Conservation (phyloP, 2,797 vertebrate genomes). For the Geotrypetes seraphini region DNA sequence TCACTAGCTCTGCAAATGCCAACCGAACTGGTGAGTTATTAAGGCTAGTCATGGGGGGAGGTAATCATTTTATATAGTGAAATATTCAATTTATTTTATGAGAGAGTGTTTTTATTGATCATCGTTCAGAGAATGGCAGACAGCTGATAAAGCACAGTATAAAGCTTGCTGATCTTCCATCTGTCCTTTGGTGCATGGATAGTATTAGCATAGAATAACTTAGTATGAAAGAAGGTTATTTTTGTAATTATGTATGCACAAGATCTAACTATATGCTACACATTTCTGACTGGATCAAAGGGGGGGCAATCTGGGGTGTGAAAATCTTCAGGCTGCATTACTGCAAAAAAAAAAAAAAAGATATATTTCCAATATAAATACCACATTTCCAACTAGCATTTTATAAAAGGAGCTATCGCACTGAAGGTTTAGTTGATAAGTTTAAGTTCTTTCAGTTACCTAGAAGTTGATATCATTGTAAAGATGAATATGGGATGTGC, state of each 20-base stretch:
- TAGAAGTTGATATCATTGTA: no score
- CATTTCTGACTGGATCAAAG: no score
- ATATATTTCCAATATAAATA: no score
- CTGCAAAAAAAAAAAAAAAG: no score
- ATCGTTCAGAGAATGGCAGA: conserved; percentile 8
- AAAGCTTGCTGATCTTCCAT: conserved; percentile 4
- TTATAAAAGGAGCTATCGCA: no score
- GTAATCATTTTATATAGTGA: conserved; percentile 23
- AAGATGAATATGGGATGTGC: no score
- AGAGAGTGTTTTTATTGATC: conserved; percentile 33
- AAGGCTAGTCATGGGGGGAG: conserved; percentile 10
- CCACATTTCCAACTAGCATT: no score
- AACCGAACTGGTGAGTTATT: conserved; percentile 19
- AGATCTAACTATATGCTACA: no score
- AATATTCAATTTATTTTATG: conserved; percentile 34
- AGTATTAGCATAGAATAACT: not conserved
- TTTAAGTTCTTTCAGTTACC: no score
- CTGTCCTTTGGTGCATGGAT: not conserved
- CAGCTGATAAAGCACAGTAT: conserved; percentile 8
- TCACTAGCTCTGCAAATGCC: conserved; percentile 13
- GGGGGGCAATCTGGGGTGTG: not conserved
- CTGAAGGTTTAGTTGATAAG: no score
- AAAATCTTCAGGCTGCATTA: not conserved
- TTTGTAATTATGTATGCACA: not conserved
- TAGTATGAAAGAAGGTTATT: not conserved